phyloP scores from a whole-genome alignment of 2,113 vertebrate species.

The Corythornis madagascariensis region DNA sequence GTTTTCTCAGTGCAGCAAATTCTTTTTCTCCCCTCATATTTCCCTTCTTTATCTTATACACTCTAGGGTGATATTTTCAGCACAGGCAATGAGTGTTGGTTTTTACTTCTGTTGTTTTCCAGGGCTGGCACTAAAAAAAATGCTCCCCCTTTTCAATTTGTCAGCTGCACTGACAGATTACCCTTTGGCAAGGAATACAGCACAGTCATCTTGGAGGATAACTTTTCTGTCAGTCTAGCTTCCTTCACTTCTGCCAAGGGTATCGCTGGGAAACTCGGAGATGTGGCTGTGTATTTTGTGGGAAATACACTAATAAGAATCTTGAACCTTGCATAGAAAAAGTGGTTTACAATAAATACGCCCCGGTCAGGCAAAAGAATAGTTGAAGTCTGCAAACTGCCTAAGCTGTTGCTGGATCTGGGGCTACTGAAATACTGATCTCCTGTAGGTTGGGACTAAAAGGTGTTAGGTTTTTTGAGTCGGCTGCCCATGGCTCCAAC shows the following conservation, averaged over 20 bases:
- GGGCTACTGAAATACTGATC: conserved; percentile 29
- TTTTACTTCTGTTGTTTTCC: conserved; percentile 32
- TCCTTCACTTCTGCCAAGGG: conserved; percentile 50
- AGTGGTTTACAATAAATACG: not conserved
- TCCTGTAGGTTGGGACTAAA: conserved; percentile 30
- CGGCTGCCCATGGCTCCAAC: conserved; percentile 35
- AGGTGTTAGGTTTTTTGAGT: conserved; percentile 57
- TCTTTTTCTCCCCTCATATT: not conserved
- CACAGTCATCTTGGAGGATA: conserved; percentile 37
- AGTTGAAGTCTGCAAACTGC: not conserved
- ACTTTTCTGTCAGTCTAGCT: conserved; percentile 46
- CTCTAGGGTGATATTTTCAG: not conserved
- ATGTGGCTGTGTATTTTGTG: not conserved
- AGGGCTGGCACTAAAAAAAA: conserved; percentile 33
- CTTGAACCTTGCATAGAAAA: not conserved
- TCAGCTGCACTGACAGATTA: conserved; percentile 49
- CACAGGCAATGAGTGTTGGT: not conserved
- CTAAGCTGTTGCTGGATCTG: not conserved
- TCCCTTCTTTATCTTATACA: not conserved
- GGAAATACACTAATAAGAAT: not conserved
- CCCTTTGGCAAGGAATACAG: conserved; percentile 27
- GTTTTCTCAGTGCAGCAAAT: not conserved
- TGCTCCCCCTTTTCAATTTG: conserved; percentile 46
- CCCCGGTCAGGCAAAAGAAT: not conserved
- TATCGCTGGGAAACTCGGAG: not conserved